phyloP scores from a whole-genome alignment of 2,113 vertebrate species.

The Calypte anna region DNA sequence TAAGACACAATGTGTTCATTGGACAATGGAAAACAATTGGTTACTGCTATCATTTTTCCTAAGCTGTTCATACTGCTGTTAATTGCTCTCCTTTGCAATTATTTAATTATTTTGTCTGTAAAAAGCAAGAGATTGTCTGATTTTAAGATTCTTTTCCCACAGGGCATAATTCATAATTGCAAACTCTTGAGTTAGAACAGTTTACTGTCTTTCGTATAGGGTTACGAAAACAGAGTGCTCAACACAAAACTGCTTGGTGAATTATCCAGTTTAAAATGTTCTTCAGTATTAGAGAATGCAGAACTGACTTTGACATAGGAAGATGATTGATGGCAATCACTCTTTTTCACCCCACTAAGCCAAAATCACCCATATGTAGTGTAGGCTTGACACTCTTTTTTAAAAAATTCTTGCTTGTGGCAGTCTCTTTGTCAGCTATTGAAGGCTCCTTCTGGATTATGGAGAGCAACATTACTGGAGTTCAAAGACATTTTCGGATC shows the following conservation, averaged over 20 bases:
- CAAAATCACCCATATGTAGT: not conserved
- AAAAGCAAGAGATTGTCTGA: not conserved
- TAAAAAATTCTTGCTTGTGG: not conserved
- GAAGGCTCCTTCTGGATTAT: not conserved
- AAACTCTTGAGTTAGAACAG: not conserved
- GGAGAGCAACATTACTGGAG: not conserved
- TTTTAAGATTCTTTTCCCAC: slow-evolving; percentile 7
- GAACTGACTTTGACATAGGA: not conserved
- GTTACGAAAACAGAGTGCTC: not conserved
- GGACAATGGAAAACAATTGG: not conserved
- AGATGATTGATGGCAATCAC: not conserved
- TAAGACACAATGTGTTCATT: not conserved
- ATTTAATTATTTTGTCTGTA: not conserved
- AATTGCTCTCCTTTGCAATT: not conserved
- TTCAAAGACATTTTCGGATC: not conserved
- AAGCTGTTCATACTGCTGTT: not conserved
- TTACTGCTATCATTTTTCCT: not conserved
- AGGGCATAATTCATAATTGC: not conserved
- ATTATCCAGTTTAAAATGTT: not conserved
- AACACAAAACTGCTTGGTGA: not conserved
- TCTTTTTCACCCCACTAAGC: not conserved
- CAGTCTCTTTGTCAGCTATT: not conserved
- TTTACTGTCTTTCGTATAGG: not conserved
- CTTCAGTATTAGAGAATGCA: not conserved
- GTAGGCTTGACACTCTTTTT: not conserved